Evolutionary conservation across 2,113 vertebrate genomes (phyloP).

Genomic region (Coreoperca whiteheadi): DNA sequence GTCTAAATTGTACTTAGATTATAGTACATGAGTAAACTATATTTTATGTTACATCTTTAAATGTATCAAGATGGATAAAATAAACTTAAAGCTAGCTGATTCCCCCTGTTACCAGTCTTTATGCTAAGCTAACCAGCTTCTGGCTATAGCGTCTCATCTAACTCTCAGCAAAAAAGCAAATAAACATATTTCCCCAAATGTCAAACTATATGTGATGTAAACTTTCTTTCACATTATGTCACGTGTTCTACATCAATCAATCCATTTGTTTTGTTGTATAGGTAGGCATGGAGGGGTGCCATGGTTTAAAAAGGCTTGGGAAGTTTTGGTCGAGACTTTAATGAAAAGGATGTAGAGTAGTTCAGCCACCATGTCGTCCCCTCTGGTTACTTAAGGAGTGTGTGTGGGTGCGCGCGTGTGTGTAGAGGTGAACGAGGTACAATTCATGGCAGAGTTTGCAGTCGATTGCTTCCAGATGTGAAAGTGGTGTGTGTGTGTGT

Average conservation of each 20-base stretch:
- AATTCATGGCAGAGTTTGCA: constrained; percentile 58
- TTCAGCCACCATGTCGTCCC: constrained; percentile 20
- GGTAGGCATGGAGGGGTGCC: not conserved
- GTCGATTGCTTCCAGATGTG: constrained; percentile 78
- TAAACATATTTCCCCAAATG: not conserved
- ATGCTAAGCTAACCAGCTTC: not conserved
- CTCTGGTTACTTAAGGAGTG: constrained; percentile 16
- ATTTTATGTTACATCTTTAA: not conserved
- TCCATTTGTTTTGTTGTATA: not conserved
- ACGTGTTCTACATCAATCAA: not conserved
- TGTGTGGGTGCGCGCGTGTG: constrained; percentile 9
- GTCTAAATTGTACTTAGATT: not conserved
- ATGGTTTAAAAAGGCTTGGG: not conserved
- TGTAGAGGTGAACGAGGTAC: constrained; percentile 55
- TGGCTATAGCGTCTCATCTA: not conserved
- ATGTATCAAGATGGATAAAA: not conserved
- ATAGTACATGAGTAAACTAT: not conserved
- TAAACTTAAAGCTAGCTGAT: not conserved
- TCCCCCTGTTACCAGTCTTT: no score
- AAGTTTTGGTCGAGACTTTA: constrained; percentile 23
- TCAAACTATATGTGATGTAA: not conserved
- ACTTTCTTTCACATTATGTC: not conserved
- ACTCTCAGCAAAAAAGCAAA: not conserved
- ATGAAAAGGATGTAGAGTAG: constrained; percentile 35
- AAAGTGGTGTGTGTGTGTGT: constrained; percentile 40